Conservation (phyloP, 2,113 vertebrate species). For the Todiramphus chloris region DNA sequence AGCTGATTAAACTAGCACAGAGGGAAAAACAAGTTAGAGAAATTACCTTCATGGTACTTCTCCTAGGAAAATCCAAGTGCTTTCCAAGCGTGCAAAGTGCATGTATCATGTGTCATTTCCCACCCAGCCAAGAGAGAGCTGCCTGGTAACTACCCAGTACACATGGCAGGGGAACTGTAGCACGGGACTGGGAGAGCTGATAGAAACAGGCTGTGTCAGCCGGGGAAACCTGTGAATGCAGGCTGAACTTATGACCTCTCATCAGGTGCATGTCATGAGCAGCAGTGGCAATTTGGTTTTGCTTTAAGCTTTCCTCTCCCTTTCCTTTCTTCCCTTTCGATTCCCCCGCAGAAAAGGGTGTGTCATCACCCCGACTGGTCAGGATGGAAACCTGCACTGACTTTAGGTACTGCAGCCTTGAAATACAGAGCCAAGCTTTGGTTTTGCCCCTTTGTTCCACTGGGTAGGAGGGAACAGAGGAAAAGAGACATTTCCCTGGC, state of each 20-base stretch:
- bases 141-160: neutral
- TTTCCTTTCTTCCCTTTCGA: neutral
- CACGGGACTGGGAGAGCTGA: neutral
- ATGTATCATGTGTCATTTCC: neutral
- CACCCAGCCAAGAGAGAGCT: neutral
- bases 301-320: neutral
- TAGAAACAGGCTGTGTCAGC: neutral
- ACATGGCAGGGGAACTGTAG: neutral
- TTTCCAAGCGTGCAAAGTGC: neutral
- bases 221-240: neutral
- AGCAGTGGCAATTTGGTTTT: neutral
- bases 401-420: neutral
- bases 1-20: conserved; percentile 49
- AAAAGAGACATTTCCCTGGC: neutral
- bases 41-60: neutral
- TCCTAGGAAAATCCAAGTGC: conserved; percentile 9
- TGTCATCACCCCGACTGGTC: neutral
- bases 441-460: neutral
- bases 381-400: neutral
- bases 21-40: conserved; percentile 18
- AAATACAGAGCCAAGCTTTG: neutral
- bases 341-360: neutral
- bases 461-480: neutral
- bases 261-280: neutral
- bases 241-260: neutral